Evolutionary conservation across 2,113 vertebrate genomes (phyloP), one percentile per base, ranked within the genome.

Genomic region (Scomber scombrus): DNA sequence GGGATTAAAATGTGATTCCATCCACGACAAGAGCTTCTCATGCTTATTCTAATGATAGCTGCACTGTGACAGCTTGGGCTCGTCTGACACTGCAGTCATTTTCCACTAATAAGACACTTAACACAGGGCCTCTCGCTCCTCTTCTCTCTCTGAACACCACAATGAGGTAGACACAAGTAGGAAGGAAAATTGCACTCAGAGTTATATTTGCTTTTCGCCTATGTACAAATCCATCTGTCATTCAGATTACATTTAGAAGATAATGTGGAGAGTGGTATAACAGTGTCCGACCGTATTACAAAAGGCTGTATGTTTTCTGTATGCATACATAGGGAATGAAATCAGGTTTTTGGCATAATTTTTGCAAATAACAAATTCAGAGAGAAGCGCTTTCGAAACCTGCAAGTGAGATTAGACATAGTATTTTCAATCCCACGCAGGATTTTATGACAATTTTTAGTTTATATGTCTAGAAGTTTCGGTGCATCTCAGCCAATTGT

Each of bases 101-200:
- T 94, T 85, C 85, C 87, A 86, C 86, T 95, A 95, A 95, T 95
- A 94, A 94, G 93, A 95, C 93, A 94, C 93, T 95, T 95, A 95
- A 94, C 93, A 92, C 90, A 23, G 81, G 81, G 78, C 71, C 91
- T 88, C 90, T 86, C 56, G 84, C 88, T 85, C 78, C 80, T 86
- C 84, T 86, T 52, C 78, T 88, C 86, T 81, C 85, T 85, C 78
- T 75, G 82, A 86, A 89, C 85, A 71, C 61, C 71, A 68, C 85
- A 77, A 85, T 81, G 88, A 89, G 88, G 72, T 62, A 88, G 83
- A 92, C 84, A 91, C 75, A 88, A 92, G 92, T 85, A 84, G 89
- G 88, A 84, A 69, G 78, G 89, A 75, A 91, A 91, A 92, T 90
- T 90, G 80, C 89, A 82, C 86, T 92, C 58, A 1, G 75, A 84